Base-by-base conservation (phyloP, 2,888 invertebrate genomes). In the Hanleya hanleyi region DNA sequence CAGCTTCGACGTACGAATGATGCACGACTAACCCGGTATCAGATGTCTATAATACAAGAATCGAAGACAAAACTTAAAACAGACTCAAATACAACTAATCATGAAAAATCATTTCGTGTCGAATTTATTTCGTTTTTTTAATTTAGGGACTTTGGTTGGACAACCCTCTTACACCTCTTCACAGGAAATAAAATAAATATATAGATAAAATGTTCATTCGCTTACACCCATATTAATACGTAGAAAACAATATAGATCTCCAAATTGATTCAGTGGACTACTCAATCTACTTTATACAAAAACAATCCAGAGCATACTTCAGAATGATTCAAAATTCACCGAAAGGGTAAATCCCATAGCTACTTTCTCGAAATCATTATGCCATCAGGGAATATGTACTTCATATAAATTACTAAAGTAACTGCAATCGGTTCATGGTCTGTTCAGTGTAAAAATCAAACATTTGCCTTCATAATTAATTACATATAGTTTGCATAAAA, bases 81-180 rank as follows among this genome's bases (percentile, higher is more conserved):
- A n/a, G n/a, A n/a, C n/a, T n/a, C n/a, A n/a, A n/a, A n/a, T n/a
- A n/a, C n/a, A n/a, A n/a, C n/a, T n/a, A n/a, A n/a, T n/a, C n/a
- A n/a, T n/a, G n/a, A n/a, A n/a, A n/a, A n/a, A n/a, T n/a, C n/a
- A n/a, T n/a, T n/a, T n/a, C n/a, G n/a, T n/a, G n/a, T n/a, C n/a
- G n/a, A n/a, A n/a, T n/a, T n/a, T n/a, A n/a, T n/a, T 57, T 57
- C 29, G 29, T 57, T 57, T 57, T 22, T 57, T 57, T 57, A 32
- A 57, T 57, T 57, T 57, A 3, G 57, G 57, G 9, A 57, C 29
- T 57, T 32, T 57, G 57, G 57, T 22, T 57, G 57, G 57, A 57
- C 57, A 57, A 57, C 57, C 57, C 57, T 57, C 29, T 57, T 57
- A 32, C 32, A 57, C 57, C 57, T 57, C 57, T 22, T 57, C 29